Conservation (phyloP, 2,113 vertebrate genomes). For the Dipodomys spectabilis region DNA sequence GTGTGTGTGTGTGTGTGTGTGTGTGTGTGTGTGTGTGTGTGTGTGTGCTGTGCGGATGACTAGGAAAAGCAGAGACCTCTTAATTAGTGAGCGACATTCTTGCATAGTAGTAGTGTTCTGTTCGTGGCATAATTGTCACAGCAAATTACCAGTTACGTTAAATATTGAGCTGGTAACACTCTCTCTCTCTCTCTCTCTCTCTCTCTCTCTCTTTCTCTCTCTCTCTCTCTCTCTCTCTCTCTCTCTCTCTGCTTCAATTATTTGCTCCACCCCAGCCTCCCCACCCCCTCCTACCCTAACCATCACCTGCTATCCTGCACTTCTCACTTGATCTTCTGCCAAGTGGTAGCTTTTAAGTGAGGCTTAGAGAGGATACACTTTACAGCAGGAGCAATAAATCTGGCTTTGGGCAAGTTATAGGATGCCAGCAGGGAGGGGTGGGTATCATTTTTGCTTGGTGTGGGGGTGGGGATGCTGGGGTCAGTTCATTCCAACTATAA, state of each 20-base stretch:
- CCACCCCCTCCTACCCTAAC: slow-evolving; percentile 38
- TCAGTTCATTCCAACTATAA: slow-evolving; percentile 42
- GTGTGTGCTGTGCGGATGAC: slow-evolving; percentile 51
- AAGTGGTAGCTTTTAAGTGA: slow-evolving; percentile 87
- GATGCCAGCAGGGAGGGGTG: slow-evolving; percentile 80
- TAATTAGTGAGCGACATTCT: slow-evolving; percentile 82
- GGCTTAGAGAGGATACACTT: slow-evolving; percentile 85
- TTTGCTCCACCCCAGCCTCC: slow-evolving; percentile 50
- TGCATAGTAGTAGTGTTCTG: slow-evolving; percentile 74
- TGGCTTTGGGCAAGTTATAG: slow-evolving; percentile 85
- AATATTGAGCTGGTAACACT: slow-evolving; percentile 85
- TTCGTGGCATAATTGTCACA: slow-evolving; percentile 82
- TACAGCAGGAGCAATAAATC: slow-evolving; percentile 84
- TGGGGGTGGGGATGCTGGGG: not conserved
- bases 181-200: slow-evolving; percentile 35
- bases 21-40: slow-evolving; percentile 52
- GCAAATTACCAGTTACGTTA: slow-evolving; percentile 87
- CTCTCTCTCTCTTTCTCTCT: slow-evolving; percentile 22
- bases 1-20: slow-evolving; percentile 60
- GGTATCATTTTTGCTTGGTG: slow-evolving; percentile 80
- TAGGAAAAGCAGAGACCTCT: slow-evolving; percentile 79
- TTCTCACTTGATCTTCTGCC: slow-evolving; percentile 87
- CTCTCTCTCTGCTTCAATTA: slow-evolving; percentile 57
- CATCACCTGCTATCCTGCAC: slow-evolving; percentile 83
- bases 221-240: not conserved